These are phyloP conservation scores for Ptiloglossa arizonensis DNA, from an alignment of 1,140 invertebrate genomes.

Conservation along the genomic window DNA sequence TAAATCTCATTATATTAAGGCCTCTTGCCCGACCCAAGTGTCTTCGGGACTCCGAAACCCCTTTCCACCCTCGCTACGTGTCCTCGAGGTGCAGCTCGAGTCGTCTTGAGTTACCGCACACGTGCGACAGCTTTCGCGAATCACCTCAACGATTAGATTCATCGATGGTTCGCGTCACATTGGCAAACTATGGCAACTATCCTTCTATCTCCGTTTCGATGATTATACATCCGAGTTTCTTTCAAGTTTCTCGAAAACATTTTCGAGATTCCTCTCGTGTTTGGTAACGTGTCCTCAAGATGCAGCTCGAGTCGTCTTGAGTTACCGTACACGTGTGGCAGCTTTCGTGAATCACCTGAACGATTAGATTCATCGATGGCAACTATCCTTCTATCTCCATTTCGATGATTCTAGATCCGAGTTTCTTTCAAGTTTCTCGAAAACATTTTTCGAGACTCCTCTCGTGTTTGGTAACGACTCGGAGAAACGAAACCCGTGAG, in stretches of 20 bases:
- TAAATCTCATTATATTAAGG: constrained; percentile 64
- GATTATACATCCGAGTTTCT: too few species aligned
- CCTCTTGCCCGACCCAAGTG: constrained; percentile 13
- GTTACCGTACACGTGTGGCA: background rate
- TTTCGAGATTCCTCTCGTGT: too few species aligned
- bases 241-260: too few species aligned
- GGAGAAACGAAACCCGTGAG: too few species aligned
- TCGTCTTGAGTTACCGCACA: constrained; percentile 8
- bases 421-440: too few species aligned
- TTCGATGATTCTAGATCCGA: background rate
- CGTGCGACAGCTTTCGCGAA: background rate
- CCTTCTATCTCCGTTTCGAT: background rate
- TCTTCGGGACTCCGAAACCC: constrained; percentile 23
- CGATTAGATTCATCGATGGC: background rate
- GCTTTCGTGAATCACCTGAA: background rate
- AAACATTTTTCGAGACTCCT: too few species aligned
- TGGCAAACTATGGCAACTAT: too few species aligned
- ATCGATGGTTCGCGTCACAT: background rate
- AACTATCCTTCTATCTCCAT: background rate
- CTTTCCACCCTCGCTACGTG: background rate
- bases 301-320: background rate
- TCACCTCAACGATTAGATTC: background rate
- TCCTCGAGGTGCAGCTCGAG: background rate
- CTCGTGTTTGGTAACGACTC: too few species aligned
- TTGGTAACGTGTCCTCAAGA: background rate